Conservation (phyloP, 1,140 invertebrate species). For the Micrasema minimum region DNA sequence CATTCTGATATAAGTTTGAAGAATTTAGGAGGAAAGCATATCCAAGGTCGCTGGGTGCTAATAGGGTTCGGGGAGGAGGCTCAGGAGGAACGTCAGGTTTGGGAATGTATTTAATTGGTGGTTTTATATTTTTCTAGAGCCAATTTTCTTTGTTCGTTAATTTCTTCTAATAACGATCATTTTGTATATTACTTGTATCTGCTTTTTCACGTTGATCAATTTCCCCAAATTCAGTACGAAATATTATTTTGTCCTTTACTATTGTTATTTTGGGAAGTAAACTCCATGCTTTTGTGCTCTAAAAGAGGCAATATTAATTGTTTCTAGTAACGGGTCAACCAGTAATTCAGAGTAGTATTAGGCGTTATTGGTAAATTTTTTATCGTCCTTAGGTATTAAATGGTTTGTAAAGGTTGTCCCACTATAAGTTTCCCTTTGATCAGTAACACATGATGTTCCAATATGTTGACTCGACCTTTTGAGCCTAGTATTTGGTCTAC, state of each 20-base stretch:
- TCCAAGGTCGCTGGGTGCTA: slow-evolving; percentile 54
- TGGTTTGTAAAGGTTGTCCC: not conserved
- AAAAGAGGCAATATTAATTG: slow-evolving; percentile 59
- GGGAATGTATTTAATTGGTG: not conserved
- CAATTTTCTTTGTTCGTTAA: slow-evolving; percentile 48
- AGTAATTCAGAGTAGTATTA: too few relatives aligned
- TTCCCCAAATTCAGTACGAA: slow-evolving; percentile 50
- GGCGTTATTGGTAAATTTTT: too few relatives aligned
- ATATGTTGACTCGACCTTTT: slow-evolving; percentile 61
- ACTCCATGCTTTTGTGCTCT: slow-evolving; percentile 52
- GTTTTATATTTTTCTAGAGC: slow-evolving; percentile 29
- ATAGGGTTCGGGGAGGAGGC: slow-evolving; percentile 60
- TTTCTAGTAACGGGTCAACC: slow-evolving; percentile 56
- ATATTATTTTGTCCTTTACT: slow-evolving; percentile 45
- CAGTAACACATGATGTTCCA: slow-evolving; percentile 58
- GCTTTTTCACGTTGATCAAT: slow-evolving; percentile 46
- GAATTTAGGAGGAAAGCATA: slow-evolving; percentile 55
- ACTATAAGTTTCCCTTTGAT: slow-evolving; percentile 46
- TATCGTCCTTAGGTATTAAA: too few relatives aligned
- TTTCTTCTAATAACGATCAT: slow-evolving; percentile 46
- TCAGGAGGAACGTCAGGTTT: slow-evolving; percentile 59
- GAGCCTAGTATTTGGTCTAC: slow-evolving; percentile 59
- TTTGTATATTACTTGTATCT: slow-evolving; percentile 54
- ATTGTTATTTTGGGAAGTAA: slow-evolving; percentile 13
- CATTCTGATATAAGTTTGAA: slow-evolving; percentile 60